phyloP scores from a whole-genome alignment of 2,113 vertebrate genomes.

The Aramus guarauna region DNA sequence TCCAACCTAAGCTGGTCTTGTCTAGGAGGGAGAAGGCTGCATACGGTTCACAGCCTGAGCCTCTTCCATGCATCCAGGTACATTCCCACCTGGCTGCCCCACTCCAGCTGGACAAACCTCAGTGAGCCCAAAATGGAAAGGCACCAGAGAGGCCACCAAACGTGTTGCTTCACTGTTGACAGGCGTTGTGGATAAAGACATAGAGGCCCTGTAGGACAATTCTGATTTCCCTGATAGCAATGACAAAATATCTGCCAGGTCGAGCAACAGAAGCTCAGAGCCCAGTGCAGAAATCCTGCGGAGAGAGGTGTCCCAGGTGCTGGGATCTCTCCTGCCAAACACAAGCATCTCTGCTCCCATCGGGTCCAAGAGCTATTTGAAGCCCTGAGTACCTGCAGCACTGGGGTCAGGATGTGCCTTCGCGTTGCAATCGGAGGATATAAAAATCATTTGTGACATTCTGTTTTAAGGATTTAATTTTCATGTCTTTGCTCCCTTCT shows the following conservation, averaged over 20 bases:
- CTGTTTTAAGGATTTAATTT: constrained; percentile 59
- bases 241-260: background rate
- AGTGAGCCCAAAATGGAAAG: background rate
- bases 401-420: background rate
- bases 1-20: background rate
- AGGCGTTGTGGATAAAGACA: background rate
- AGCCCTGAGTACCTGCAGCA: background rate
- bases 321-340: background rate
- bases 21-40: background rate
- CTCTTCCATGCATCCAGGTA: background rate
- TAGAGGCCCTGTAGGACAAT: background rate
- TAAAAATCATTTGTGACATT: constrained; percentile 46
- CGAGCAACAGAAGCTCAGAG: background rate
- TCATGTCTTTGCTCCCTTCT: constrained; percentile 51
- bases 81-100: background rate
- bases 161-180: background rate
- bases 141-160: background rate
- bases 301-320: background rate
- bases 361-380: background rate
- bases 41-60: rapidly evolving
- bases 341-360: background rate
- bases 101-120: background rate
- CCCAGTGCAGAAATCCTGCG: background rate
- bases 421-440: background rate
- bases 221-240: background rate